Conservation (phyloP, 2,888 invertebrate genomes). For the Teinopalpus imperialis region DNA sequence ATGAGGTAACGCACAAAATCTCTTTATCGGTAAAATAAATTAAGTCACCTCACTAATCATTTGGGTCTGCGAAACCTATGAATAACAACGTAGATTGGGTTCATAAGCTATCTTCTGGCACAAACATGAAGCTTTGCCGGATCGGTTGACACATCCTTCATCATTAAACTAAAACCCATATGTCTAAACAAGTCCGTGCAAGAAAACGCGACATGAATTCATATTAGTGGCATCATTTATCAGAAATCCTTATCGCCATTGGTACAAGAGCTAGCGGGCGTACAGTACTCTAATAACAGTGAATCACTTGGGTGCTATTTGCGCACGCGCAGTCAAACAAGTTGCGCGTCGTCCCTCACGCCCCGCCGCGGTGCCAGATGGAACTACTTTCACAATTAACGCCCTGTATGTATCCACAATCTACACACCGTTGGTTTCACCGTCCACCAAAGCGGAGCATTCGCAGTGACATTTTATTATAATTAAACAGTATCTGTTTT, state of each 20-base stretch:
- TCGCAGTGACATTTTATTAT: conserved; percentile 18
- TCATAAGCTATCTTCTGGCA: too few relatives aligned
- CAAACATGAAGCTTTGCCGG: too few relatives aligned
- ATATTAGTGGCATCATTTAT: conserved; percentile 2
- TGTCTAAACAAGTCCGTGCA: too few relatives aligned
- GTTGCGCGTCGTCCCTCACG: conserved; percentile 27
- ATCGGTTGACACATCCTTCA: too few relatives aligned
- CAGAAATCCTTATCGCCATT: background rate
- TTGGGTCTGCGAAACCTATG: too few relatives aligned
- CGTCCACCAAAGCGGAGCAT: conserved; percentile 29
- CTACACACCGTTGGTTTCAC: conserved; percentile 39
- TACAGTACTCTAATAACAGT: conserved; percentile 45
- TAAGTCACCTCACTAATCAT: too few relatives aligned
- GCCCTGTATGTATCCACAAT: conserved; percentile 36
- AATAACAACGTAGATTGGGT: too few relatives aligned
- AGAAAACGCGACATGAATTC: too few relatives aligned
- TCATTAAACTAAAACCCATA: too few relatives aligned
- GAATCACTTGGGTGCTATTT: conserved; percentile 51
- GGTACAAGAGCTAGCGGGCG: conserved; percentile 24
- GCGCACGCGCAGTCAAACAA: conserved; percentile 47
- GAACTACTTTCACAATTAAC: conserved; percentile 56
- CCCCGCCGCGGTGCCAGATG: conserved; percentile 36
- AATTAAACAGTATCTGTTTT: background rate
- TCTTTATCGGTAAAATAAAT: too few relatives aligned
- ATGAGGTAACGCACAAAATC: too few relatives aligned